These are phyloP conservation scores for Enteromius fasciolatus DNA, from an alignment of 2,797 vertebrate species.

Conservation along the genomic window DNA sequence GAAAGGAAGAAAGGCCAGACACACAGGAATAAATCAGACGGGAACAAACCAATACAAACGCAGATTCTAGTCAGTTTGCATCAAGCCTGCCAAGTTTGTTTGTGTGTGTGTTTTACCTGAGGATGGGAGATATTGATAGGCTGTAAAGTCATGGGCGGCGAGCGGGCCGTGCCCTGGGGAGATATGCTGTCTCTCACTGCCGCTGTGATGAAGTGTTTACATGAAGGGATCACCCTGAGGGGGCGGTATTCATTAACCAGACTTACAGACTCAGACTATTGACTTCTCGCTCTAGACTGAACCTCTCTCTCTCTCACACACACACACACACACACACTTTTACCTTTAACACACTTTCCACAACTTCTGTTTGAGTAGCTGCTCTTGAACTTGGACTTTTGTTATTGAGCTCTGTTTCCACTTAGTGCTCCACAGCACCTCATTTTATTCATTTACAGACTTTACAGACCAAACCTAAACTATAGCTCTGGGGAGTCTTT, in stretches of 20 bases:
- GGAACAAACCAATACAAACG: background rate
- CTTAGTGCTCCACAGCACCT: conserved; percentile 23
- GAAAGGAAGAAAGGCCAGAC: background rate
- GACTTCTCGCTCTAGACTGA: conserved; percentile 48
- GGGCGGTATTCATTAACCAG: conserved; percentile 49
- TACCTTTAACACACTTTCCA: conserved; percentile 40
- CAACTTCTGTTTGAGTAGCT: conserved; percentile 36
- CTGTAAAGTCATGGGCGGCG: conserved; percentile 32
- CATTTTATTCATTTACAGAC: conserved; percentile 28
- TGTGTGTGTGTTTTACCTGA: conserved; percentile 39
- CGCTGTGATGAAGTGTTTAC: conserved; percentile 48
- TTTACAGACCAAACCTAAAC: conserved; percentile 20
- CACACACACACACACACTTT: conserved; percentile 27
- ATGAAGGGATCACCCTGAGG: conserved; percentile 51
- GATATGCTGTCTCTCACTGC: conserved; percentile 41
- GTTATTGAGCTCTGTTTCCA: conserved; percentile 34
- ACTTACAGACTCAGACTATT: conserved; percentile 48
- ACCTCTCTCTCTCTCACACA: conserved; percentile 17
- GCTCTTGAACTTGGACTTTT: conserved; percentile 37
- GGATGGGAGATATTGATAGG: conserved; percentile 41
- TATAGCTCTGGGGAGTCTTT: conserved; percentile 8
- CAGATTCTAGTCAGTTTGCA: background rate
- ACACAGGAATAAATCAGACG: background rate
- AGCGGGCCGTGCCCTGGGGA: conserved; percentile 31
- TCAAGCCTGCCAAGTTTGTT: background rate